Evolutionary conservation across 2,113 vertebrate species (phyloP), one percentile per base, ranked within the genome.

Genomic region (Acinonyx jubatus): DNA sequence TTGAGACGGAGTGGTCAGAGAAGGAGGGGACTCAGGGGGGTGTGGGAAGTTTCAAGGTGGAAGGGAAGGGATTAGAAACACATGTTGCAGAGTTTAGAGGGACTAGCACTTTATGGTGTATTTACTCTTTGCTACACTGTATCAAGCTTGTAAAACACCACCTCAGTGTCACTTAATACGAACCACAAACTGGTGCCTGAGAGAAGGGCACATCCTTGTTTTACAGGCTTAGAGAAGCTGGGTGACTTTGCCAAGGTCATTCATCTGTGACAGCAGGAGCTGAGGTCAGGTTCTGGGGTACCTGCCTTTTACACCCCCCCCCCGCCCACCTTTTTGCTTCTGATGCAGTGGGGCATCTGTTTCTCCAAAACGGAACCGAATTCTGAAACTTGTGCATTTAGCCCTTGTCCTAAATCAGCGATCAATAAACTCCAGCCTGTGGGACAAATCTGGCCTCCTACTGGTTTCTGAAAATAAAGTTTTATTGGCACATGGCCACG

Each of bases 401-500:
- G 18, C 23, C 45, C 31, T 65, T 87, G 13, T 90, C 38, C 76
- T 91, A 80, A 84, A 50, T 50, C n/a, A 36, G 69, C 18, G 27
- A n/a, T 36, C 61, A n/a, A 71, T 23, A 63, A n/a, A 57, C 19
- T 45, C 1, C 14, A 23, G 63, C 23, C 14, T 21, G 45, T 57
- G 29, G 21, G 27, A 68, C 16, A 57, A 45, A 73, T 78, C 38
- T 61, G 71, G 45, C 36, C 61, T 25, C 2, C 7, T 33, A 38
- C 41, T 27, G 50, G 0, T 73, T 87, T 66, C 74, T 81, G n/a
- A 52, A 84, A 84, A 81, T 41, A 78, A 68, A 36, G 7, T 76
- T 80, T 63, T 63, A 52, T 27, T 61, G 52, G 29, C 38, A 61
- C 57, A 2, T 1, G 16, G 23, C 19, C 33, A 19, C 0, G 0